Evolutionary conservation across 2,888 invertebrate species (phyloP).

Genomic region (Agriotes lineatus): DNA sequence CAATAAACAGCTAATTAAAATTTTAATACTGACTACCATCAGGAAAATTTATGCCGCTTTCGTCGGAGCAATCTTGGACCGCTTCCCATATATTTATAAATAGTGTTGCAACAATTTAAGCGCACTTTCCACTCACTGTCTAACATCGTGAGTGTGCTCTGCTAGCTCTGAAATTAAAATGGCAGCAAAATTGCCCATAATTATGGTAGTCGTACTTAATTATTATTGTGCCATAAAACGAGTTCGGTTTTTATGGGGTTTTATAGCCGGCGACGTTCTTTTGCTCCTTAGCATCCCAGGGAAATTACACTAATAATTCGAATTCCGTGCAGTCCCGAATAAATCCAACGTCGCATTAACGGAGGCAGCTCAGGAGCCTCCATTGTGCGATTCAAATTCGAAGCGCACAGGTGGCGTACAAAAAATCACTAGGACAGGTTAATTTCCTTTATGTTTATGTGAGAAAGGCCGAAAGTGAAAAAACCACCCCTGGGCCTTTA

Average conservation of each 20-base stretch:
- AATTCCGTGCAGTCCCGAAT: conserved; percentile 3
- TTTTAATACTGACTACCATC: neutral
- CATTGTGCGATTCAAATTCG: conserved; percentile 30
- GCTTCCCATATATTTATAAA: conserved; percentile 18
- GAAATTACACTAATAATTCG: neutral
- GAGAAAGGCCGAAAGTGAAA: conserved; percentile 53
- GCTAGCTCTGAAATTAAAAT: conserved; percentile 34
- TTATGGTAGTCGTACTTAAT: conserved; percentile 34
- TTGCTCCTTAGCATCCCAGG: neutral
- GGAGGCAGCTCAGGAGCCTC: conserved; percentile 23
- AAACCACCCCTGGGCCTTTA: conserved; percentile 25
- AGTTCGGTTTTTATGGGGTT: conserved; percentile 22
- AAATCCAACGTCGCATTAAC: conserved; percentile 18
- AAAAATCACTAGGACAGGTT: conserved; percentile 56
- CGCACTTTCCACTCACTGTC: conserved; percentile 20
- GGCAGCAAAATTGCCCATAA: conserved; percentile 39
- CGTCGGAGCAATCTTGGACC: neutral
- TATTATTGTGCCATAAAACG: conserved; percentile 36
- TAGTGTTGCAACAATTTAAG: conserved; percentile 25
- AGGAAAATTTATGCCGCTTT: conserved; percentile 3
- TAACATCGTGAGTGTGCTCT: conserved; percentile 31
- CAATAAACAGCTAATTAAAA: conserved; percentile 10
- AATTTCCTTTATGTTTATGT: conserved; percentile 61
- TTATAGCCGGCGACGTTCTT: conserved; percentile 14
- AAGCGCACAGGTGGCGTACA: conserved; percentile 36